Evolutionary conservation across 1,140 invertebrate species (phyloP).

Genomic region (Bathynomus jamesi): DNA sequence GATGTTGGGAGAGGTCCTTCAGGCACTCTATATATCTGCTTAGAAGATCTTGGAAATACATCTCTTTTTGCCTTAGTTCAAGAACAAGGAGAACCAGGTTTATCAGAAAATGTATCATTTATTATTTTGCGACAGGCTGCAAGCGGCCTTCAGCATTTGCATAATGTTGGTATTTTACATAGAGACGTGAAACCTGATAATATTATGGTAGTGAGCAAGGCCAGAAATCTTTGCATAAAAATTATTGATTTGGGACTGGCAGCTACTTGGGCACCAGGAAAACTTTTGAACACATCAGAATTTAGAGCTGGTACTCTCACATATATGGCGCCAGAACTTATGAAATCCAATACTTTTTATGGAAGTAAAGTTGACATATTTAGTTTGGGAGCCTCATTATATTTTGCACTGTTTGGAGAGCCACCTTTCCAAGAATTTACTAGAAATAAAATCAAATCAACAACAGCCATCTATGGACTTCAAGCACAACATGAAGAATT

Average conservation of each 20-base stretch:
- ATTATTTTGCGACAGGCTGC: slow-evolving; percentile 3
- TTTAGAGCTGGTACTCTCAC: slow-evolving; percentile 8
- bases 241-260: slow-evolving; percentile 15
- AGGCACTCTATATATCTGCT: slow-evolving; percentile 1
- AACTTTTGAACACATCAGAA: slow-evolving; percentile 3
- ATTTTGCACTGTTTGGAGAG: slow-evolving; percentile 5
- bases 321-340: slow-evolving; percentile 17
- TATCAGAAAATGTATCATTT: slow-evolving; percentile 3
- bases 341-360: slow-evolving; percentile 12
- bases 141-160: slow-evolving; percentile 8
- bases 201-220: slow-evolving; percentile 6
- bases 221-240: slow-evolving; percentile 1
- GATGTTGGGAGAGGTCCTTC: background rate
- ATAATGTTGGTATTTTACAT: slow-evolving; percentile 8
- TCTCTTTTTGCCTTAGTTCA: slow-evolving; percentile 4
- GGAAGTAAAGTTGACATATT: slow-evolving; percentile 14
- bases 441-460: background rate
- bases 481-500: slow-evolving; percentile 12
- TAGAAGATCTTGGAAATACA: slow-evolving; percentile 12
- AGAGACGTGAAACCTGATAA: slow-evolving; percentile 18
- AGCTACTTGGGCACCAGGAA: background rate
- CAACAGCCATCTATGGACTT: slow-evolving; percentile 9
- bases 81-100: background rate
- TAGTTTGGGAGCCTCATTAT: slow-evolving; percentile 13
- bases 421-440: slow-evolving; percentile 5